Conservation (phyloP, 2,113 vertebrate species). For the Pithys albifrons region DNA sequence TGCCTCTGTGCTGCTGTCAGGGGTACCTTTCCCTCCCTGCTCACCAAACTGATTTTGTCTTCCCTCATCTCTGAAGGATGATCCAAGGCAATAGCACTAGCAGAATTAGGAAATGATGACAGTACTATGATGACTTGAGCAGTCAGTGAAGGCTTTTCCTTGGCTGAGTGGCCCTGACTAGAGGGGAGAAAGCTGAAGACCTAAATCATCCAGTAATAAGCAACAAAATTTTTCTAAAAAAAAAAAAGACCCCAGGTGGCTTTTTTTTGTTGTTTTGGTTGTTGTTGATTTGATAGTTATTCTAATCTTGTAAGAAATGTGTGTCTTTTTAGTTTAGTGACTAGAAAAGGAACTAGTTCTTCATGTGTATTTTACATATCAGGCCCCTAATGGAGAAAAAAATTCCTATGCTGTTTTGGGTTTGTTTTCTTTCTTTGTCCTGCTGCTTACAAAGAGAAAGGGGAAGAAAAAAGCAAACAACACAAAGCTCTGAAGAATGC, state of each 20-base stretch:
- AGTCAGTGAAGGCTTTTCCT: conserved; percentile 48
- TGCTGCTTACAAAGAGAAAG: neutral
- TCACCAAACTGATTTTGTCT: neutral
- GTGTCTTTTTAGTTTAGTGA: conserved; percentile 57
- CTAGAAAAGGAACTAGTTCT: conserved; percentile 56
- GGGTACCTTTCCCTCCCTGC: neutral
- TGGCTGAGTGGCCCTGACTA: conserved; percentile 35
- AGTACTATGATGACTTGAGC: conserved; percentile 47
- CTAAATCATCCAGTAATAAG: conserved; percentile 63
- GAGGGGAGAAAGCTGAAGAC: conserved; percentile 36
- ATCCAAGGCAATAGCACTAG: conserved; percentile 1
- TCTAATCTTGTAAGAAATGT: conserved; percentile 61
- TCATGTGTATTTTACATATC: conserved; percentile 30
- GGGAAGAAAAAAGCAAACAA: conserved; percentile 12
- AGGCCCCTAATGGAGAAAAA: conserved; percentile 42
- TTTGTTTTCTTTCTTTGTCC: neutral
- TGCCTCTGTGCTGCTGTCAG: neutral
- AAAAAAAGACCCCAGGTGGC: neutral
- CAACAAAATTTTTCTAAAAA: conserved; percentile 50
- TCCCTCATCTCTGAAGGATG: neutral
- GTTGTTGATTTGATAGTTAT: conserved; percentile 69
- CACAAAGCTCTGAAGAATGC: conserved; percentile 51
- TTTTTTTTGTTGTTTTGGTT: conserved; percentile 14
- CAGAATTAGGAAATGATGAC: conserved; percentile 36
- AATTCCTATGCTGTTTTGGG: neutral